Conservation (phyloP, 1,140 invertebrate species). For the Papilio glaucus region DNA sequence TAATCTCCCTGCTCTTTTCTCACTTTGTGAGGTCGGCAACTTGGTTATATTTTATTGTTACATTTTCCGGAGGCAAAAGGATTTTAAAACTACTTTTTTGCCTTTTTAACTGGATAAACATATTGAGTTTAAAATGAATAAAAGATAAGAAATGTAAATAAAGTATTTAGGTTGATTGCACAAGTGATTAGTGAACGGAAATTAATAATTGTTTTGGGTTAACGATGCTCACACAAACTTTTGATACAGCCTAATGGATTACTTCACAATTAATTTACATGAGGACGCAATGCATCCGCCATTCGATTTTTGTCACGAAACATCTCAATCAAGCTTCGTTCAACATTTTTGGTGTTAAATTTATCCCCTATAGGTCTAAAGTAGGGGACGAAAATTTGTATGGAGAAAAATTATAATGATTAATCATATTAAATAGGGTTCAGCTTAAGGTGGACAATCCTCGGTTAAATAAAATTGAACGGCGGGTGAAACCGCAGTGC, state of each 20-base stretch:
- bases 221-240: not conserved
- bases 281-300: not conserved
- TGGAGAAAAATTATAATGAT: no score
- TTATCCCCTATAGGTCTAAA: no score
- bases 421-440: no score
- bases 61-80: not conserved
- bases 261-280: not conserved
- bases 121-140: slow-evolving; percentile 1
- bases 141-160: slow-evolving; percentile 13
- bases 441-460: no score
- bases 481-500: no score
- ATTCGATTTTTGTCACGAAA: not conserved
- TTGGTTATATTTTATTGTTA: no score
- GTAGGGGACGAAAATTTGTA: no score
- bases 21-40: no score
- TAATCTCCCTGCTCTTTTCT: no score
- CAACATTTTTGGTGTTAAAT: no score
- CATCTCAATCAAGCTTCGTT: no score
- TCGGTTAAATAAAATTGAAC: no score
- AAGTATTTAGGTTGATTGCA: slow-evolving; percentile 11
- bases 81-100: not conserved
- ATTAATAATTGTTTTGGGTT: slow-evolving; percentile 16
- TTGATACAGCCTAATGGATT: not conserved
- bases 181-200: slow-evolving; percentile 24
- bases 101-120: not conserved